Percentiles rank a stretch among this genome's conserved stretches.
These are phyloP conservation scores for Romanogobio albipinnatus DNA, from an alignment of 2,113 vertebrate species.

Conservation along the genomic window DNA sequence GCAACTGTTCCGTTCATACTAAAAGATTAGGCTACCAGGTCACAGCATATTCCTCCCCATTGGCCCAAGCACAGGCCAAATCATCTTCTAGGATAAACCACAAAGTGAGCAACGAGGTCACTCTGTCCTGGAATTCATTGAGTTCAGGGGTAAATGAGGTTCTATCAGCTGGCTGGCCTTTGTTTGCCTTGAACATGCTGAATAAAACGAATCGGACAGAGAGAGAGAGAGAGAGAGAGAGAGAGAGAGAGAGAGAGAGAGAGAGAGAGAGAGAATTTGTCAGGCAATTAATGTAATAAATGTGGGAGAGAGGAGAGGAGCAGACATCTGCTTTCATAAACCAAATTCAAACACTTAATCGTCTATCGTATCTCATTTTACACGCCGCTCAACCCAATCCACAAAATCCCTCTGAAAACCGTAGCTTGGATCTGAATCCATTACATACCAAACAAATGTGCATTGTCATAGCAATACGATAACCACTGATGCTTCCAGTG, in stretches of 20 bases:
- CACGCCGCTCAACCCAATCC: slow-evolving; percentile 59
- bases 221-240: not conserved
- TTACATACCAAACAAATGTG: slow-evolving; percentile 64
- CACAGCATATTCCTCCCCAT: not conserved
- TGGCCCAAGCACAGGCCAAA: slow-evolving; percentile 17
- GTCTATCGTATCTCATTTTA: slow-evolving; percentile 63
- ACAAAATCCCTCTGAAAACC: slow-evolving; percentile 69
- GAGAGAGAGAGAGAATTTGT: not conserved
- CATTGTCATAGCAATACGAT: slow-evolving; percentile 60
- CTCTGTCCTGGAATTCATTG: slow-evolving; percentile 56
- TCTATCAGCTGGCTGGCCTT: slow-evolving; percentile 62
- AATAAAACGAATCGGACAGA: slow-evolving; percentile 5
- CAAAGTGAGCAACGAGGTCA: slow-evolving; percentile 36
- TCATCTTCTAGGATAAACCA: not conserved
- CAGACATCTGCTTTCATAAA: slow-evolving; percentile 52
- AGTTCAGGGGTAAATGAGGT: slow-evolving; percentile 60
- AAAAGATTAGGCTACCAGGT: slow-evolving; percentile 16
- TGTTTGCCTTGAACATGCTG: slow-evolving; percentile 51
- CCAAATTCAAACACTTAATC: slow-evolving; percentile 63
- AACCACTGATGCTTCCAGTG: slow-evolving; percentile 56
- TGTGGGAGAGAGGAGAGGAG: slow-evolving; percentile 47
- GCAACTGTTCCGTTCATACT: slow-evolving; percentile 29
- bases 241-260: not conserved
- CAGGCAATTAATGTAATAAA: slow-evolving; percentile 21
- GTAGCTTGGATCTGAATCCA: slow-evolving; percentile 55